Evolutionary conservation across 2,888 invertebrate species (phyloP), one percentile per base, ranked within the genome.

Genomic region (Gymnocheta viridis): DNA sequence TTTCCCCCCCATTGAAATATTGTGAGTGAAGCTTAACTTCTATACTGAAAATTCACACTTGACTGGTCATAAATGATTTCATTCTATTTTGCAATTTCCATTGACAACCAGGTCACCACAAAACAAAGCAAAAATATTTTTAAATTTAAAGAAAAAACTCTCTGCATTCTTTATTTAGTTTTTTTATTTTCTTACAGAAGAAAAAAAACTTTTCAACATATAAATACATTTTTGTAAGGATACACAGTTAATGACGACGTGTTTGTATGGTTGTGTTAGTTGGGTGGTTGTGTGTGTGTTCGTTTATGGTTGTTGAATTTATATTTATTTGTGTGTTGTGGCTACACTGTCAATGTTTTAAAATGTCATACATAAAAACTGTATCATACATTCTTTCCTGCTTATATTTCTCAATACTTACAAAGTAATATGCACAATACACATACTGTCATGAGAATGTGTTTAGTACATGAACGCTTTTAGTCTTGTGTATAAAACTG

Each of bases 271-370:
- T 0, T 38, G 12, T 54, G 38, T 17, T n/a, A n/a, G n/a, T 35
- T 54, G 51, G 4, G 22, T 58, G 32, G 41, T 51, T 29, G n/a
- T 35, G 14, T 7, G 12, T 41, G 27, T 54, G 7, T 7, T 62
- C 10, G 19, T 29, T 70, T 76, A 66, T 51, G 64, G 51, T 74
- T 74, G 60, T 27, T 51, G 54, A 67, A 70, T 70, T 32, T 67
- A 60, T 82, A 58, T 82, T 78, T 78, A 58, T 82, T 54, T 64
- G 32, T 54, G 56, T 64, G 66, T 66, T 79, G 73, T 49, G 78
- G 82, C 69, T 76, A 29, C 79, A 66, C 38, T 74, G 29, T n/a
- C 64, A 83, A 66, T 83, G 70, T 70, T 83, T 66, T n/a, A 74
- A 69, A 69, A 60, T 27, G 38, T 24, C 35, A 24, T 38, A 49